Percentiles rank a stretch among this genome's conserved stretches.
These are phyloP conservation scores for Pseudorhiza aurosa DNA, from an alignment of 30 jellyfish, hydroid and myxozoan genomes.

Conservation along the genomic window DNA sequence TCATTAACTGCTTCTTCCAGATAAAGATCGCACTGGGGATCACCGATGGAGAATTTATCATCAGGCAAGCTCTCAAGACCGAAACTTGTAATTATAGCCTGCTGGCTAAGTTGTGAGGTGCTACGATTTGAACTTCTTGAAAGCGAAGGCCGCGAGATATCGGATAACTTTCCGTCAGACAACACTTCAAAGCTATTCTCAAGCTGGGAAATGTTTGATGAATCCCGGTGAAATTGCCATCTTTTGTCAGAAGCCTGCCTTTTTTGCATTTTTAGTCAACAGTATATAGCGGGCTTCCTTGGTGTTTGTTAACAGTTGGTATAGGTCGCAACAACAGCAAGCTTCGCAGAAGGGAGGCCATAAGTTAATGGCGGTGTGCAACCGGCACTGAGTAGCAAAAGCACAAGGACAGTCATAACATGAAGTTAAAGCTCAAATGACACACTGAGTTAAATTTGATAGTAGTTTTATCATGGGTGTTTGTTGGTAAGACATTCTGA, in stretches of 20 bases:
- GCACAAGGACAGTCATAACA: no score
- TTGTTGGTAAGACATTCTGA: constrained; percentile 4
- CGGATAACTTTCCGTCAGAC: constrained; percentile 49
- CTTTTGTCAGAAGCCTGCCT: not conserved
- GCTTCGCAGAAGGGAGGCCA: no score
- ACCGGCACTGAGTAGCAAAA: no score
- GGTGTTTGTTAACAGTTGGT: no score
- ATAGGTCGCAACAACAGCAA: no score
- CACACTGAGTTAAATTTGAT: no score
- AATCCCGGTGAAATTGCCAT: not conserved
- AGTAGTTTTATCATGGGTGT: not conserved
- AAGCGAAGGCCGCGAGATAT: constrained; percentile 56
- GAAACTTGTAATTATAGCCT: constrained; percentile 13
- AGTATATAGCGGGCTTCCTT: no score
- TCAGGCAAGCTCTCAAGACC: constrained; percentile 60
- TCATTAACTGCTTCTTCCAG: constrained; percentile 45
- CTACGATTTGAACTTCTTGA: constrained; percentile 52
- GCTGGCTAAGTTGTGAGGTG: constrained; percentile 44
- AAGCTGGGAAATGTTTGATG: not conserved
- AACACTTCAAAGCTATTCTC: constrained; percentile 50
- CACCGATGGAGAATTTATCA: not conserved
- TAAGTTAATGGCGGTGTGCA: no score
- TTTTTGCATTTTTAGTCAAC: constrained; percentile 33
- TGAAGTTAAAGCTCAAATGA: no score
- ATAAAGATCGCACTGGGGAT: not conserved